Conservation (phyloP, 2,113 vertebrate species). For the Neopipo cinnamomea region DNA sequence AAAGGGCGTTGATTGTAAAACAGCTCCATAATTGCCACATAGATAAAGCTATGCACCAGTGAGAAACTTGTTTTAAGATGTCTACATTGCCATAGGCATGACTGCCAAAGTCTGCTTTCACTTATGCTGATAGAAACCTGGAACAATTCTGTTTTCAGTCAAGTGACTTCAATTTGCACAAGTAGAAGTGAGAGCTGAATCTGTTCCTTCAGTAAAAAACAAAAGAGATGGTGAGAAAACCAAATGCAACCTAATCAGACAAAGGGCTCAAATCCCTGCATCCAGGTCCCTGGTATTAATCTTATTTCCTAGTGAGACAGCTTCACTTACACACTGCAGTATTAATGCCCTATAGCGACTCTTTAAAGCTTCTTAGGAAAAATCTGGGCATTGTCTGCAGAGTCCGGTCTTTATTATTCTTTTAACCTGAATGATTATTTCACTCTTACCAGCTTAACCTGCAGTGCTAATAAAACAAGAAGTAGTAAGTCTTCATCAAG, state of each 20-base stretch:
- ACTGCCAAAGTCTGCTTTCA: conserved; percentile 40
- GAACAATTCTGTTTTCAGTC: conserved; percentile 28
- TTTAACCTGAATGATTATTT: conserved; percentile 63
- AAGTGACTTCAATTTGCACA: conserved; percentile 24
- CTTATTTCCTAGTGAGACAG: background rate
- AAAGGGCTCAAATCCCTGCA: background rate
- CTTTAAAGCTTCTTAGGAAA: background rate
- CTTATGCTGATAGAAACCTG: background rate
- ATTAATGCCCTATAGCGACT: background rate
- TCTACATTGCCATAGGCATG: conserved; percentile 22
- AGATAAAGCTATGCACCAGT: conserved; percentile 7
- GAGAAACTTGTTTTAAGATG: conserved; percentile 45
- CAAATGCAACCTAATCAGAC: background rate
- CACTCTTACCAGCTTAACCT: conserved; percentile 6
- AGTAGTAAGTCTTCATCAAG: conserved; percentile 76
- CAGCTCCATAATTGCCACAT: background rate
- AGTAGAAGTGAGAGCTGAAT: background rate
- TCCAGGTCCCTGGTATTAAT: background rate
- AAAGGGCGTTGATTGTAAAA: background rate
- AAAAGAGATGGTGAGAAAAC: background rate
- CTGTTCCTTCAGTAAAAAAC: background rate
- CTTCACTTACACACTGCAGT: background rate
- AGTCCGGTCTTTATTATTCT: conserved; percentile 17
- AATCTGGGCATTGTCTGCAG: background rate
- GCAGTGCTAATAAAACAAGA: conserved; percentile 53